phyloP scores from a whole-genome alignment of 2,888 invertebrate genomes.

The Erannis defoliaria region DNA sequence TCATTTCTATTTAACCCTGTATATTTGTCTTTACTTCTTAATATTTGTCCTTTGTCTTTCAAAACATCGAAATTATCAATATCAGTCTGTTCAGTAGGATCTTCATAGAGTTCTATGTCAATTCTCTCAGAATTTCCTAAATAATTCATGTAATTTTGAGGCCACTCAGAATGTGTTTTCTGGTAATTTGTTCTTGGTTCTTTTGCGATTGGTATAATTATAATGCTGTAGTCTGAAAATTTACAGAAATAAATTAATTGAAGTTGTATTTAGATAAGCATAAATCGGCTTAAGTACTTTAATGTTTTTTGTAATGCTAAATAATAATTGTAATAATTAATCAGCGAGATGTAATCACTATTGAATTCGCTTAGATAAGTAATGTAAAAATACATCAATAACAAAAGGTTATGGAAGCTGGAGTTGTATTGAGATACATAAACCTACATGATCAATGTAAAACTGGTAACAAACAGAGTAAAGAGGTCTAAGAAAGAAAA shows the following conservation, averaged over 20 bases:
- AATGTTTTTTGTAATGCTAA: too few relatives aligned
- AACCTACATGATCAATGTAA: too few relatives aligned
- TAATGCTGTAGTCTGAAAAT: slow-evolving; percentile 40
- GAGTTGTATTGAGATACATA: too few relatives aligned
- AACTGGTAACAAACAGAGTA: too few relatives aligned
- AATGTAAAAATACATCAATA: too few relatives aligned
- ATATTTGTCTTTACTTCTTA: background rate
- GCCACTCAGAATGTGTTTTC: background rate
- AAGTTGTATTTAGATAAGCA: background rate
- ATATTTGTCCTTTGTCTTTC: slow-evolving; percentile 44
- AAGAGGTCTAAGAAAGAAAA: too few relatives aligned
- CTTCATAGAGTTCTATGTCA: slow-evolving; percentile 69
- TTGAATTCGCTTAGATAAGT: too few relatives aligned
- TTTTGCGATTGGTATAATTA: slow-evolving; percentile 28
- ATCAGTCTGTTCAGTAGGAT: slow-evolving; percentile 65
- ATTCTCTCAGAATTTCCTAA: slow-evolving; percentile 48
- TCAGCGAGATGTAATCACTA: too few relatives aligned
- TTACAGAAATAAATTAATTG: too few relatives aligned
- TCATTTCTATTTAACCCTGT: slow-evolving; percentile 6
- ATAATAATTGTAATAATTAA: too few relatives aligned
- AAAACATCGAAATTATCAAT: slow-evolving; percentile 68
- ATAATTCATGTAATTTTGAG: slow-evolving; percentile 31
- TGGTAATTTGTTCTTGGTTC: slow-evolving; percentile 32
- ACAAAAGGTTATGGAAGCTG: too few relatives aligned
- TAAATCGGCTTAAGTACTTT: background rate